These are phyloP conservation scores for Strix occidentalis DNA, from an alignment of 2,797 vertebrate genomes.

Conservation along the genomic window DNA sequence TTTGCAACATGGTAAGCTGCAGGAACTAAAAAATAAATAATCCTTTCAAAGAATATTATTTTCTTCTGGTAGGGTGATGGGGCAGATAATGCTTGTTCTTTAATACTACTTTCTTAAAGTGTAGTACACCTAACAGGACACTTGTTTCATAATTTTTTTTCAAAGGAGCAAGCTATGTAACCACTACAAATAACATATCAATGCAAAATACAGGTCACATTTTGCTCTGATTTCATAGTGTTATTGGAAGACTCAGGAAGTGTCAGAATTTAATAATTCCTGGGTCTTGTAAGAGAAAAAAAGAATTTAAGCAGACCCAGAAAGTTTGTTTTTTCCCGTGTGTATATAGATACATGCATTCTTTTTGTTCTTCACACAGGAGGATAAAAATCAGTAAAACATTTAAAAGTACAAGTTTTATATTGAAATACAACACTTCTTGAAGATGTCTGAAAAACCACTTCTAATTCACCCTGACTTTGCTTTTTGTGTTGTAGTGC, in stretches of 20 bases:
- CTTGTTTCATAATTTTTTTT: background rate
- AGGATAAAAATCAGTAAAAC: background rate
- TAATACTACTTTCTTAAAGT: background rate
- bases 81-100: background rate
- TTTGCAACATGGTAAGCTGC: conserved; percentile 87
- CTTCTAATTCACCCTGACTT: background rate
- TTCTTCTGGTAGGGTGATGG: background rate
- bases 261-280: background rate
- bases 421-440: background rate
- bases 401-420: background rate
- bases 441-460: background rate
- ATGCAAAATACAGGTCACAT: background rate
- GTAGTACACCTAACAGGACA: background rate
- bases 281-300: background rate
- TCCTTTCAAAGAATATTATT: background rate
- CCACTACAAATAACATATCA: background rate
- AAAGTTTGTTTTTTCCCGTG: background rate
- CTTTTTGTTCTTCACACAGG: background rate
- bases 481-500: background rate
- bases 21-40: background rate
- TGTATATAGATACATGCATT: background rate
- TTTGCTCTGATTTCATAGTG: background rate
- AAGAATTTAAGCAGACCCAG: background rate
- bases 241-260: background rate
- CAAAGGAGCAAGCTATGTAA: background rate